These are phyloP conservation scores for Drosophila picticornis DNA, from an alignment of 2,888 invertebrate species.

Conservation along the genomic window DNA sequence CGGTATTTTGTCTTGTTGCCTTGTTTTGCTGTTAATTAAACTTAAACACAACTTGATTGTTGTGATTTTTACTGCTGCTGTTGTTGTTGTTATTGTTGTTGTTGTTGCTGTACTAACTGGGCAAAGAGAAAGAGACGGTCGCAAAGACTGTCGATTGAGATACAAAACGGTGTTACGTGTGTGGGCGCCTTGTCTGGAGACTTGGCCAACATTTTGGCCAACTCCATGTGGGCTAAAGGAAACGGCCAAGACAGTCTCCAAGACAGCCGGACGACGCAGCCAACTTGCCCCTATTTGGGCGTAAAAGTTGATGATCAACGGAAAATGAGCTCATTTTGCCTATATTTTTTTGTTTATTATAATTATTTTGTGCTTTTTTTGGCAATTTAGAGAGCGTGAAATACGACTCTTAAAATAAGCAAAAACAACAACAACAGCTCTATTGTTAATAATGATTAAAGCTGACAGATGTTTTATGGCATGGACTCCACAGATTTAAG, in stretches of 20 bases:
- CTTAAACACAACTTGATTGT: constrained; percentile 46
- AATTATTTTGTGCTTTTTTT: constrained; percentile 10
- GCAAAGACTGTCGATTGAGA: constrained; percentile 44
- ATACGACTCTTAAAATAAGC: constrained; percentile 28
- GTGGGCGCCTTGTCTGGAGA: constrained; percentile 66
- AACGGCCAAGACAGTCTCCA: constrained; percentile 36
- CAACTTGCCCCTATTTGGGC: constrained; percentile 65
- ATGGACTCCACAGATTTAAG: not conserved
- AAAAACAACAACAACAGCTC: not conserved
- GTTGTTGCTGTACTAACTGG: constrained; percentile 16
- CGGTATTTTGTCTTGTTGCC: constrained; percentile 45
- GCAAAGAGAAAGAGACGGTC: constrained; percentile 27
- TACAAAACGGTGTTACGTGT: constrained; percentile 37
- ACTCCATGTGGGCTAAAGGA: constrained; percentile 73
- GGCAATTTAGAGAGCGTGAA: constrained; percentile 54
- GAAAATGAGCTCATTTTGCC: constrained; percentile 67
- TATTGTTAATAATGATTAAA: constrained; percentile 18
- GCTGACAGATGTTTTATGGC: constrained; percentile 4
- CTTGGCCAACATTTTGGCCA: constrained; percentile 60
- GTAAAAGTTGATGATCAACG: constrained; percentile 64
- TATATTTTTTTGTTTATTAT: constrained; percentile 4
- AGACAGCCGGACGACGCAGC: constrained; percentile 11
- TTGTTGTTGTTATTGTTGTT: constrained; percentile 4
- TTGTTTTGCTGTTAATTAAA: constrained; percentile 73
- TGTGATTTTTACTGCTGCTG: constrained; percentile 16